phyloP scores from a whole-genome alignment of 1,140 invertebrate species.

The Sitobion miscanthi region DNA sequence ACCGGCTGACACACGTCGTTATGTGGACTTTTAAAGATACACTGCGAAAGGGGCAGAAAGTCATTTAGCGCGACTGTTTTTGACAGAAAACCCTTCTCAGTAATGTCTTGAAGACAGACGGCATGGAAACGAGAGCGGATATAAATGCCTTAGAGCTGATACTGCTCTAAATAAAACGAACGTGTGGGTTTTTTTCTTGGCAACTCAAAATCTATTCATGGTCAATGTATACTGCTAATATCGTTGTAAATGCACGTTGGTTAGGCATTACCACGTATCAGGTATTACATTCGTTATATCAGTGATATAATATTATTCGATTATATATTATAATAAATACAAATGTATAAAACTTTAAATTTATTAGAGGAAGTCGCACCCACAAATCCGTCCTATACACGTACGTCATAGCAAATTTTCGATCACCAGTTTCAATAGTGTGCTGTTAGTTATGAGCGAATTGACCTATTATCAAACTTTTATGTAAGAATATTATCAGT shows the following conservation, averaged over 20 bases:
- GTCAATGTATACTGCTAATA: not conserved
- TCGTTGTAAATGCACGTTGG: not conserved
- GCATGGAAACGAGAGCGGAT: not conserved
- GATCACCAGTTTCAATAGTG: too few relatives aligned
- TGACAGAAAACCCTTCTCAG: constrained; percentile 7
- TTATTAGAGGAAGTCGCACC: too few relatives aligned
- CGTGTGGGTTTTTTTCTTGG: not conserved
- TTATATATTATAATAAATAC: too few relatives aligned
- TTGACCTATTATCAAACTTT: too few relatives aligned
- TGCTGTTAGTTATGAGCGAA: too few relatives aligned
- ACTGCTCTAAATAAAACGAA: not conserved
- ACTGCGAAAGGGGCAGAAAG: not conserved
- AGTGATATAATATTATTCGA: not conserved
- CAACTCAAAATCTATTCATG: not conserved
- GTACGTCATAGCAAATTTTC: too few relatives aligned
- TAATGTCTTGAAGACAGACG: not conserved
- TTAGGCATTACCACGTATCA: not conserved
- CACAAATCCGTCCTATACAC: too few relatives aligned
- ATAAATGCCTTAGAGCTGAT: constrained; percentile 1
- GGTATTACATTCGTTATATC: not conserved
- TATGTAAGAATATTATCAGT: too few relatives aligned
- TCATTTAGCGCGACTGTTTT: not conserved
- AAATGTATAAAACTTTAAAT: too few relatives aligned
- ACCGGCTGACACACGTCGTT: not conserved
- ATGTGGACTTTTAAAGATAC: constrained; percentile 3